phyloP scores from a whole-genome alignment of 2,888 invertebrate species.

The Scaptomyza caliginosa region DNA sequence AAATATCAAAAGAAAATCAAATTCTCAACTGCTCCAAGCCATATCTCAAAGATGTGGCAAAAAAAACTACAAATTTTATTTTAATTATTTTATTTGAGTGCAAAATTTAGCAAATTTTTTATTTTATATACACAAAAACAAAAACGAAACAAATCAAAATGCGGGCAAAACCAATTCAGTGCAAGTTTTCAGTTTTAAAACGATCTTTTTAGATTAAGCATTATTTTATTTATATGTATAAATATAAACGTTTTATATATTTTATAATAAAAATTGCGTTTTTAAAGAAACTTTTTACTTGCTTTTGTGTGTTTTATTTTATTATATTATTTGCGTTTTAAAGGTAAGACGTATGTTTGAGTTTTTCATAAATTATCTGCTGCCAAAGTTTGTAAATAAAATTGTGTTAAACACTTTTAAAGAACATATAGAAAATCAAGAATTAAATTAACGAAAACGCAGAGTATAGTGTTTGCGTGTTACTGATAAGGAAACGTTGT shows the following conservation, averaged over 20 bases:
- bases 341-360: neutral
- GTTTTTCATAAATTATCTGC: neutral
- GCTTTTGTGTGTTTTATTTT: conserved; percentile 9
- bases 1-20: conserved; percentile 34
- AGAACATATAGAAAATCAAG: conserved; percentile 6
- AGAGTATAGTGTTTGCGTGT: conserved; percentile 11
- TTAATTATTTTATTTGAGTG: conserved; percentile 22
- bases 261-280: conserved; percentile 78
- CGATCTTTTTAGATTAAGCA: conserved; percentile 68
- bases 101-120: conserved; percentile 78
- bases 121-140: conserved; percentile 45
- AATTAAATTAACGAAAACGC: neutral
- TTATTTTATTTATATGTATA: conserved; percentile 78
- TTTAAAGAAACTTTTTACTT: conserved; percentile 44
- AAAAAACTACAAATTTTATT: conserved; percentile 18
- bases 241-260: conserved; percentile 72
- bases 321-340: neutral
- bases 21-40: conserved; percentile 41
- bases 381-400: conserved; percentile 56
- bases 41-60: conserved; percentile 65
- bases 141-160: conserved; percentile 30
- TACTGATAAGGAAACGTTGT: conserved; percentile 27
- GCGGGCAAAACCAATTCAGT: conserved; percentile 65
- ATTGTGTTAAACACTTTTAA: conserved; percentile 10
- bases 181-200: conserved; percentile 71